phyloP scores from a whole-genome alignment of 2,113 vertebrate species.

The Archilochus colubris region DNA sequence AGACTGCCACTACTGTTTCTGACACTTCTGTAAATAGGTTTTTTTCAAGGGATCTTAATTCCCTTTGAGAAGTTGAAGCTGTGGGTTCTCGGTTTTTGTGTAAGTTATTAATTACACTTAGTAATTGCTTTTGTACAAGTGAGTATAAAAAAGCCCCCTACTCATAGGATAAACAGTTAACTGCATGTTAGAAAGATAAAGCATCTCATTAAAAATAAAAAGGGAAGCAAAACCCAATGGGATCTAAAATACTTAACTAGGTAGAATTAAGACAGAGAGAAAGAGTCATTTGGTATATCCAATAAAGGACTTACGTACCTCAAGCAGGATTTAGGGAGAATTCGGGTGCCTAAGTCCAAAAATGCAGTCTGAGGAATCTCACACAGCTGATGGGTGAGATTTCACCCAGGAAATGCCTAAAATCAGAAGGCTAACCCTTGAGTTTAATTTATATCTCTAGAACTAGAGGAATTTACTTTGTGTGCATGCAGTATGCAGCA shows the following conservation, averaged over 20 bases:
- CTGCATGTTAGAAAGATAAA: neutral
- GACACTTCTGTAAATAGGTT: neutral
- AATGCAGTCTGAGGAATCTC: neutral
- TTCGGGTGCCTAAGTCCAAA: neutral
- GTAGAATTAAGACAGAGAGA: neutral
- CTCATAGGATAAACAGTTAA: neutral
- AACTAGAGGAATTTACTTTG: neutral
- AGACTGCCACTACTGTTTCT: neutral
- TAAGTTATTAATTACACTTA: too few species aligned
- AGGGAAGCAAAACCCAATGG: slow-evolving; percentile 30
- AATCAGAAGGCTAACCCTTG: neutral
- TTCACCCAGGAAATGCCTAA: neutral
- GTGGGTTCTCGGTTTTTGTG: neutral
- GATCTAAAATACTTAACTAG: slow-evolving; percentile 39
- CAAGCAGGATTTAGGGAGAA: slow-evolving; percentile 27
- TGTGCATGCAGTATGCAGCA: neutral
- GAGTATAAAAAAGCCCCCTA: neutral
- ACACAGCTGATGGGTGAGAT: neutral
- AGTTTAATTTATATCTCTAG: neutral
- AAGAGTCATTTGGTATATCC: slow-evolving; percentile 19
- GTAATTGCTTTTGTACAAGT: neutral
- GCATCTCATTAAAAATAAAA: slow-evolving; percentile 37
- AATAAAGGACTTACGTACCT: slow-evolving; percentile 4
- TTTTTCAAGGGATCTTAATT: neutral
- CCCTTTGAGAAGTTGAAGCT: neutral